Conservation (phyloP, 2,797 vertebrate genomes). For the Poeciliopsis infans region DNA sequence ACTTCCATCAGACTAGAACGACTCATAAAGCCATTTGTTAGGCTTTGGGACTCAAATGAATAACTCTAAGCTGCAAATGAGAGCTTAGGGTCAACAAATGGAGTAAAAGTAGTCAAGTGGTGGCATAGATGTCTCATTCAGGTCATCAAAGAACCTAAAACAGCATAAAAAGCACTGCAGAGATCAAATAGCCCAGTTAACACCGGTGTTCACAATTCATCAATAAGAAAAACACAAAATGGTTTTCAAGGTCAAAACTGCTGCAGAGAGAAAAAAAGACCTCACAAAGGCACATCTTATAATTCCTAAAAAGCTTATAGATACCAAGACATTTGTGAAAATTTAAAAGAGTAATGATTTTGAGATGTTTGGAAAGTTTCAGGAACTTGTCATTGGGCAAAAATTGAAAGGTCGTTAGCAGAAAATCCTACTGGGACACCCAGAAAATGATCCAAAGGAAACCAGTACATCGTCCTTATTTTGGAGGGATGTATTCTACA, state of each 20-base stretch:
- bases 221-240: neutral
- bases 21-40: neutral
- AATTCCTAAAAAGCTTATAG: neutral
- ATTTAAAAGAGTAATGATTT: neutral
- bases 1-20: neutral
- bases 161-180: neutral
- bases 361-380: neutral
- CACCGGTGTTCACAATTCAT: neutral
- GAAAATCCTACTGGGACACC: neutral
- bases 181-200: neutral
- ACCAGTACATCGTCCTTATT: neutral
- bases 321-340: neutral
- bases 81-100: neutral
- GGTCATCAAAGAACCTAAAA: neutral
- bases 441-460: neutral
- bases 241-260: neutral
- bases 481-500: neutral
- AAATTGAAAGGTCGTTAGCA: neutral
- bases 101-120: neutral
- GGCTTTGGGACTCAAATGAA: neutral
- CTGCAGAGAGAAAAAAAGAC: neutral
- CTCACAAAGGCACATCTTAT: neutral
- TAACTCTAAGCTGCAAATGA: neutral
- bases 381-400: neutral
- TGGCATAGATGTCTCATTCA: neutral